A percentile compares a stretch with the other conserved stretches of the same genome.
Conservation (phyloP, 2,113 vertebrate species). For the Corythornis cristatus region DNA sequence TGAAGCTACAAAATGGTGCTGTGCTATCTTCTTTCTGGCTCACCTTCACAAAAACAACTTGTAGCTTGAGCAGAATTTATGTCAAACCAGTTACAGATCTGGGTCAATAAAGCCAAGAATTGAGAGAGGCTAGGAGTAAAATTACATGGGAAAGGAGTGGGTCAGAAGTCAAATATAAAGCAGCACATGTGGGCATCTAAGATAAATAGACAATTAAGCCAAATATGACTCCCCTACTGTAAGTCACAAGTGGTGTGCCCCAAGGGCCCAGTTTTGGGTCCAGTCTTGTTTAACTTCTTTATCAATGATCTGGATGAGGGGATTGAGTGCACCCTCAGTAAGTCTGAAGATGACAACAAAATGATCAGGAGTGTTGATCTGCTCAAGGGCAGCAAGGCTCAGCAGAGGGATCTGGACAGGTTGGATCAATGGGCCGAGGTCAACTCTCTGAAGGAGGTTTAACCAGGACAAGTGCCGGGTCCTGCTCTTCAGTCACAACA, state of each 20-base stretch:
- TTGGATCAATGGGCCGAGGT: too few relatives aligned
- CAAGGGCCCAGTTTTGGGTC: too few relatives aligned
- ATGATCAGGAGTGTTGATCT: too few relatives aligned
- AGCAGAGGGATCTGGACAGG: too few relatives aligned
- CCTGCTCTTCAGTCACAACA: too few relatives aligned
- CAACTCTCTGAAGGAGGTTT: too few relatives aligned
- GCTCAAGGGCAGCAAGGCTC: too few relatives aligned
- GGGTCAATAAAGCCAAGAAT: neutral
- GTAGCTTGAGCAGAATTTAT: neutral
- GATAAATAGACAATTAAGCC: neutral
- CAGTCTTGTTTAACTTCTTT: too few relatives aligned
- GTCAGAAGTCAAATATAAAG: neutral
- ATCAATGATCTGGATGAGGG: too few relatives aligned
- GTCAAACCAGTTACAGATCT: neutral
- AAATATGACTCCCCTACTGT: neutral
- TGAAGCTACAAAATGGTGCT: neutral
- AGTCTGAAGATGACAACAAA: too few relatives aligned
- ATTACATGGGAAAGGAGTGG: neutral
- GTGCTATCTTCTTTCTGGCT: neutral
- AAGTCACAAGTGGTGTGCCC: neutral
- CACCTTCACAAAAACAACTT: neutral
- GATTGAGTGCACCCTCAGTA: too few relatives aligned
- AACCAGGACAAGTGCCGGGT: too few relatives aligned
- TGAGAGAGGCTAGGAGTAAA: neutral
- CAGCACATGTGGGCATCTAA: neutral